A percentile compares a stretch with the other conserved stretches of the same genome.
These are phyloP conservation scores for Augiades crinisus DNA, from an alignment of 2,888 invertebrate genomes.

Conservation along the genomic window DNA sequence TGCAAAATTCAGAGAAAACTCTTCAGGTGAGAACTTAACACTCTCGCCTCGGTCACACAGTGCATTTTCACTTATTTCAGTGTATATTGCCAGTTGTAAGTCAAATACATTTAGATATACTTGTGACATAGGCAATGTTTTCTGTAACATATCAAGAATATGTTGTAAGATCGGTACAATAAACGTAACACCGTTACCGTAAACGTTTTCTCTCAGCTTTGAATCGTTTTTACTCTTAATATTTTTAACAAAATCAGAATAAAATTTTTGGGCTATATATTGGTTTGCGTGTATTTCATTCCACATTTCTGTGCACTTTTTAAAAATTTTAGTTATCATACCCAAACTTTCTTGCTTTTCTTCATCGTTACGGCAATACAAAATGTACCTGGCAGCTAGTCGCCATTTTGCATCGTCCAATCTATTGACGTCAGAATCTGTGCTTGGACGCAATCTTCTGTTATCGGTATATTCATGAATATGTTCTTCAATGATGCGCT, in stretches of 20 bases:
- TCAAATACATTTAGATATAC: conserved; percentile 15
- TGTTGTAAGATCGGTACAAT: conserved; percentile 6
- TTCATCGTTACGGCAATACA: conserved; percentile 14
- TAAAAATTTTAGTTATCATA: conserved; percentile 2
- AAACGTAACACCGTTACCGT: background rate
- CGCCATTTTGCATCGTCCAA: conserved; percentile 41
- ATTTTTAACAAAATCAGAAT: conserved; percentile 2
- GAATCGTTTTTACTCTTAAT: background rate
- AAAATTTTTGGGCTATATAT: conserved; percentile 1
- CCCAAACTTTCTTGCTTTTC: conserved; percentile 16
- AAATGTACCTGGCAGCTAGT: conserved; percentile 30
- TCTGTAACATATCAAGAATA: background rate
- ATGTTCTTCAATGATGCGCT: conserved; percentile 42
- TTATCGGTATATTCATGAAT: conserved; percentile 36
- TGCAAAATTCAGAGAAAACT: conserved; percentile 1
- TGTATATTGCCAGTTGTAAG: background rate
- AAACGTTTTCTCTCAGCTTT: no score
- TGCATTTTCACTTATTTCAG: background rate
- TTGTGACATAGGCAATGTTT: conserved; percentile 11
- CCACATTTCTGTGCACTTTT: conserved; percentile 1
- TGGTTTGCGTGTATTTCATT: background rate
- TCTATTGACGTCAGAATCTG: conserved; percentile 16
- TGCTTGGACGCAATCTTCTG: conserved; percentile 27
- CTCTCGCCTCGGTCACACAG: background rate
- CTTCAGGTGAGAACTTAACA: background rate